A percentile compares a stretch with the other conserved stretches of the same genome.
phyloP scores from a whole-genome alignment of 2,797 vertebrate genomes.

The Steatocranus sp. region DNA sequence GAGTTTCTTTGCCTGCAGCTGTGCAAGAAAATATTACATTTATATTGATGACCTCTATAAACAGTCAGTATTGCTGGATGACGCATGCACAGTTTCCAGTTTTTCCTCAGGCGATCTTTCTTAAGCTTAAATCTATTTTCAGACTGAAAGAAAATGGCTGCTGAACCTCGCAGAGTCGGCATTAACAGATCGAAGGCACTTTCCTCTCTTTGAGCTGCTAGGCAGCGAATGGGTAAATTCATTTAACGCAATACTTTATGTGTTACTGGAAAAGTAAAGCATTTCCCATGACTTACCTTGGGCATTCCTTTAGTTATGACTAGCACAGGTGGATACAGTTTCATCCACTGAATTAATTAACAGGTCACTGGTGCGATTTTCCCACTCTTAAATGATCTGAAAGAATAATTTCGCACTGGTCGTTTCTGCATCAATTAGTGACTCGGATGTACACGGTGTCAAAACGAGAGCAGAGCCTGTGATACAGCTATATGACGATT shows the following conservation, averaged over 20 bases:
- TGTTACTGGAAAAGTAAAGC: background rate
- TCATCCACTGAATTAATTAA: background rate
- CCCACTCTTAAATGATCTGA: background rate
- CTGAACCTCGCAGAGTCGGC: background rate
- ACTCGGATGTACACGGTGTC: background rate
- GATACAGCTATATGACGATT: background rate
- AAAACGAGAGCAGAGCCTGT: background rate
- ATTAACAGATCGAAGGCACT: background rate
- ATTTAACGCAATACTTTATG: background rate
- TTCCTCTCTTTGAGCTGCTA: background rate
- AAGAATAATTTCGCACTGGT: background rate
- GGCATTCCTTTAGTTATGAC: background rate
- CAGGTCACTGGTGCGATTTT: background rate
- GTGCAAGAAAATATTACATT: slow-evolving; percentile 3
- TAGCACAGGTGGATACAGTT: background rate
- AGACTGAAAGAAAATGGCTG: background rate
- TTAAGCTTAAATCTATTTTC: slow-evolving; percentile 14
- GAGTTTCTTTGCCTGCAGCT: slow-evolving; percentile 15
- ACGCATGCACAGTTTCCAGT: background rate
- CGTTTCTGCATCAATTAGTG: background rate
- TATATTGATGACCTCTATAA: slow-evolving; percentile 29
- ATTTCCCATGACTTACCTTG: background rate
- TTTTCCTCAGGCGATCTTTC: background rate
- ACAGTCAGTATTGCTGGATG: background rate
- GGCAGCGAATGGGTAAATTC: background rate